Base-by-base conservation (phyloP, 2,888 invertebrate genomes). In the Drosophila pseudotakahashii region DNA sequence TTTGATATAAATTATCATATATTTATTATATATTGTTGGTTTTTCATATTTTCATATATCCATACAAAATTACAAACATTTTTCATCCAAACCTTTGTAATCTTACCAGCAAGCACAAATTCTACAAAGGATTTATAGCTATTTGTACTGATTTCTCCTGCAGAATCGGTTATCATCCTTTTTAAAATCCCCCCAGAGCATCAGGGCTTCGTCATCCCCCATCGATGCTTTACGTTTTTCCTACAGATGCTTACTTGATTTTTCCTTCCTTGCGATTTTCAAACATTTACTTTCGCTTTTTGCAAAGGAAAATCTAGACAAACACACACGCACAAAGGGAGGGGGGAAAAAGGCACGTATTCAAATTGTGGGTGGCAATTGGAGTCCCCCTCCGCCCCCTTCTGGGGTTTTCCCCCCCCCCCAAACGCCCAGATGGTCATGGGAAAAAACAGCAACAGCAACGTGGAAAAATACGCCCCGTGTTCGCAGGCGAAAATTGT, bases 251-350 rank as follows among this genome's bases (percentile, higher is more conserved):
- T 86, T 86, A 80, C 78, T 82, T 82, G 82, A 82, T 82, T 82
- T 82, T 83, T 82, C 76, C 84, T 83, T 86, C 81, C 87, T 83
- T 85, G 77, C 80, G 86, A 88, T 88, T 88, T 88, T 84, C 86
- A 85, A 85, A 84, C 88, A 82, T 88, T 84, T 88, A 84, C 84
- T 84, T 84, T 87, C 88, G 82, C 85, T 87, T 84, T 87, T 87
- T 67, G 79, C 85, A 79, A 66, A 81, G 66, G 79, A 75, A 79
- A 87, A 86, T 79, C 76, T 78, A 78, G 81, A 61, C 87, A 83
- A 81, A 78, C 82, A 76, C 62, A 72, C 62, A 70, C 50, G 50
- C 61, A 68, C 59, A 64, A 45, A 50, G 54, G 59, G 36, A 70
- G 52, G 42, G 44, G 34, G 26, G 26, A 30, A 32, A 14, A 55